Conservation (phyloP, 2,888 invertebrate genomes). For the Neoscelio sp. region DNA sequence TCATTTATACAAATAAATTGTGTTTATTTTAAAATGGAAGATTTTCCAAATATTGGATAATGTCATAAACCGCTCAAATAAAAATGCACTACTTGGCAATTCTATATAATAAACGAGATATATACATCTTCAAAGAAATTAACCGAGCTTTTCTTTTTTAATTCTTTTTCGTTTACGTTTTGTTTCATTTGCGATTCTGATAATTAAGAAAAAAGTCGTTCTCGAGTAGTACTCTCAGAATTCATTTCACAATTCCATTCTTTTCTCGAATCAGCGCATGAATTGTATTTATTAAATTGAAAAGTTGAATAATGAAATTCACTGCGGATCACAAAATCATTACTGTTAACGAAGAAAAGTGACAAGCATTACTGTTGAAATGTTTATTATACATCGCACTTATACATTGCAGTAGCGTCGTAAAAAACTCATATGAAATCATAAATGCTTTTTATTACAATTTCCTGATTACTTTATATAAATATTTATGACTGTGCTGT, state of each 20-base stretch:
- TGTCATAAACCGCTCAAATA: too few relatives aligned
- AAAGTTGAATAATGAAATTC: slow-evolving; percentile 3
- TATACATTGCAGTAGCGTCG: too few relatives aligned
- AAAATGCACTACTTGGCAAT: too few relatives aligned
- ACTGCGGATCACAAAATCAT: background rate
- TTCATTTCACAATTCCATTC: slow-evolving; percentile 8
- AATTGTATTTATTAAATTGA: slow-evolving; percentile 1
- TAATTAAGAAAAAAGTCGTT: slow-evolving; percentile 14
- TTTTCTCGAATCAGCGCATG: slow-evolving; percentile 7
- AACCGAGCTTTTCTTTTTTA: background rate
- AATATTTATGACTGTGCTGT: too few relatives aligned
- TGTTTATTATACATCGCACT: too few relatives aligned
- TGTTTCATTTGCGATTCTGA: slow-evolving; percentile 3
- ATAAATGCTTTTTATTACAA: too few relatives aligned
- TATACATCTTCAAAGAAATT: background rate
- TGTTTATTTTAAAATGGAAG: too few relatives aligned
- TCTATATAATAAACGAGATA: background rate
- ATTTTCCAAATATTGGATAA: too few relatives aligned
- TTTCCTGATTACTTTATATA: too few relatives aligned
- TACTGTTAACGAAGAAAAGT: background rate
- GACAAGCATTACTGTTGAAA: too few relatives aligned
- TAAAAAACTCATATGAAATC: too few relatives aligned
- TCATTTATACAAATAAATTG: too few relatives aligned
- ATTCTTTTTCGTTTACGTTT: background rate
- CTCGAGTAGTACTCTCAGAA: slow-evolving; percentile 2